Conservation (phyloP, 2,797 vertebrate genomes). For the Podarcis lilfordi region DNA sequence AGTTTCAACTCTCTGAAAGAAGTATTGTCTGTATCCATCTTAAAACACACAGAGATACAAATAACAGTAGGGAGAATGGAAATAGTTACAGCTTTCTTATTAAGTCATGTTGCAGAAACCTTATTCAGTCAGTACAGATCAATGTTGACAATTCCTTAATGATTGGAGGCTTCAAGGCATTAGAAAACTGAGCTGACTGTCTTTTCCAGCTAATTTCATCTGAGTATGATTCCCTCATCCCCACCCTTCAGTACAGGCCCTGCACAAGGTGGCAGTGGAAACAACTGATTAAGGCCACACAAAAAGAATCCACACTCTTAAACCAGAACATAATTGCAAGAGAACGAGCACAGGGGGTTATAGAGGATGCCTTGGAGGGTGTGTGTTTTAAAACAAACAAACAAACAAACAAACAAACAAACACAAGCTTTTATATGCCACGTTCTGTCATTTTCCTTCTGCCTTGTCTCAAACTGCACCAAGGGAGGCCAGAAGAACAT, state of each 20-base stretch:
- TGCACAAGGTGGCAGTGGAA: neutral
- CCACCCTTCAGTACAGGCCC: neutral
- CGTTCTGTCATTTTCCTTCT: neutral
- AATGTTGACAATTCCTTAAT: neutral
- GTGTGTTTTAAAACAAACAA: neutral
- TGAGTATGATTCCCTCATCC: too few relatives aligned
- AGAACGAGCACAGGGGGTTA: neutral
- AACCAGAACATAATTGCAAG: neutral
- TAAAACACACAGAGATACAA: neutral
- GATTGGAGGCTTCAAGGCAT: neutral
- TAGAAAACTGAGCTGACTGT: neutral
- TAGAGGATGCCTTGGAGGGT: neutral
- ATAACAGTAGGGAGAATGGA: neutral
- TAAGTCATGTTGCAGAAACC: neutral
- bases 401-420: too few relatives aligned
- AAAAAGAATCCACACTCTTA: neutral
- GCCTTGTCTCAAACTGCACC: neutral
- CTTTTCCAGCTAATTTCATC: neutral
- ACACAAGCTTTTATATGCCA: neutral
- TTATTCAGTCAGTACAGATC: neutral
- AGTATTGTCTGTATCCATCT: neutral
- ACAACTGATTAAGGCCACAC: neutral
- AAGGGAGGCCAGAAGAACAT: too few relatives aligned
- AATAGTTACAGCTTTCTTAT: neutral
- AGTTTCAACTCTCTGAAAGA: neutral